Base-by-base conservation (phyloP, 2,888 invertebrate genomes). In the Acrobasis repandana region DNA sequence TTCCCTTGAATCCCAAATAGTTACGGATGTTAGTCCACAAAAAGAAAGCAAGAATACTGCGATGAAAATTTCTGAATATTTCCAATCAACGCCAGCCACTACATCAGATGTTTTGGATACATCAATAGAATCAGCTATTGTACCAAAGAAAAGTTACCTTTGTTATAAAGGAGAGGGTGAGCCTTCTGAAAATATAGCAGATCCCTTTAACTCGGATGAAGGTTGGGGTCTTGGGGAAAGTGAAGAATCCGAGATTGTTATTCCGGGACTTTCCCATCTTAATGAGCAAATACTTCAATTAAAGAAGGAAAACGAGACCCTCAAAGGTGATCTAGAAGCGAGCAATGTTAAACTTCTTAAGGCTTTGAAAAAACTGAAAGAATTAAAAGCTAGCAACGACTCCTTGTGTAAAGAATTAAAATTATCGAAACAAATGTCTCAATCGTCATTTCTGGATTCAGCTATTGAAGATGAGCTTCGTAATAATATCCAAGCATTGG, bases 391-490 rank as follows among this genome's bases (percentile, higher is more conserved):
- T 2, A 94, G 93, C 64, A 94, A 95, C 75, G 95, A 95, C 46
- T 89, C 93, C 68, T 79, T 95, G 46, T 83, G 86, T 11, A 92
- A 92, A 61, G 93, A 94, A 78, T 72, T 94, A 62, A 93, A 92
- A 70, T 80, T 90, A 28, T 88, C 90, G 43, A 93, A 92, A 70
- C 91, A 93, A 58, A 72, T 93, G 52, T 89, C 92, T 15, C 88
- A 92, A 61, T 91, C 94, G 54, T 93, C 94, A 51, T 94, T 96
- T 75, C 89, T 97, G 54, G 96, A 97, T 73, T 93, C 94, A 61
- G 95, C 97, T 9, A 96, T 97, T 63, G 96, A 96, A 79, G 96
- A 96, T 70, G 97, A 97, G 83, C 80, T 97, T n/a, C 94, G 95
- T 69, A 86, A 87, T 14, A 96, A 96, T 79, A 88, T 96, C 33